Evolutionary conservation across 2,113 vertebrate species (phyloP).

Genomic region (Nibea albiflora): DNA sequence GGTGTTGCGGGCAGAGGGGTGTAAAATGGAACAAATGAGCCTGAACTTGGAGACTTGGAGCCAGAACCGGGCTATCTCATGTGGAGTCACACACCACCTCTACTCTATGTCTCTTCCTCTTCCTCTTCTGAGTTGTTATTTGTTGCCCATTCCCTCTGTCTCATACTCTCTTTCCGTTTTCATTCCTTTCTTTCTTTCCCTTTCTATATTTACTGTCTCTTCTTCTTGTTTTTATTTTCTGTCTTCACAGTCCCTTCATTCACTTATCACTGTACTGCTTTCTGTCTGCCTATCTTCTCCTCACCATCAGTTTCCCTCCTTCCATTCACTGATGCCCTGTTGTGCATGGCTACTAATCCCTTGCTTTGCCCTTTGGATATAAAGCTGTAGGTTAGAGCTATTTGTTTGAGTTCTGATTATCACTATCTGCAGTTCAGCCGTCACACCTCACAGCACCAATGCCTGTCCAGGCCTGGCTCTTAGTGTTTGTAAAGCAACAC

Average conservation of each 20-base stretch:
- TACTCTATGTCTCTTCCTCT: constrained; percentile 1
- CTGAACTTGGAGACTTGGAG: constrained; percentile 28
- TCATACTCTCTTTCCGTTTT: not conserved
- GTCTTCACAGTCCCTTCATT: not conserved
- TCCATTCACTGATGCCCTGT: not conserved
- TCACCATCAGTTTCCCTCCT: not conserved
- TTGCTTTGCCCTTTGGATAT: constrained; percentile 16
- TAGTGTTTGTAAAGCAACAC: constrained; percentile 13
- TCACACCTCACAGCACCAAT: constrained; percentile 23
- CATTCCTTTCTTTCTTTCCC: not conserved
- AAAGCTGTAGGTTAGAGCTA: constrained; percentile 22
- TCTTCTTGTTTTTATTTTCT: no score
- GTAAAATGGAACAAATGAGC: constrained; percentile 53
- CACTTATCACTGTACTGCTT: not conserved
- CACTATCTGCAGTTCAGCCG: constrained; percentile 16
- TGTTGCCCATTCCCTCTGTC: not conserved
- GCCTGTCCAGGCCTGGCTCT: constrained; percentile 32
- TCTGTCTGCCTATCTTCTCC: not conserved
- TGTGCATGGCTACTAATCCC: constrained; percentile 2
- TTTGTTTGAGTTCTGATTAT: no score
- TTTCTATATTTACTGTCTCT: not conserved
- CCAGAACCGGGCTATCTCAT: not conserved
- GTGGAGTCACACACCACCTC: constrained; percentile 1
- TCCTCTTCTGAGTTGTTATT: not conserved
- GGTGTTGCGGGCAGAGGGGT: constrained; percentile 9